Evolutionary conservation across 2,888 invertebrate genomes (phyloP).

Genomic region (Ormyrus labotus): DNA sequence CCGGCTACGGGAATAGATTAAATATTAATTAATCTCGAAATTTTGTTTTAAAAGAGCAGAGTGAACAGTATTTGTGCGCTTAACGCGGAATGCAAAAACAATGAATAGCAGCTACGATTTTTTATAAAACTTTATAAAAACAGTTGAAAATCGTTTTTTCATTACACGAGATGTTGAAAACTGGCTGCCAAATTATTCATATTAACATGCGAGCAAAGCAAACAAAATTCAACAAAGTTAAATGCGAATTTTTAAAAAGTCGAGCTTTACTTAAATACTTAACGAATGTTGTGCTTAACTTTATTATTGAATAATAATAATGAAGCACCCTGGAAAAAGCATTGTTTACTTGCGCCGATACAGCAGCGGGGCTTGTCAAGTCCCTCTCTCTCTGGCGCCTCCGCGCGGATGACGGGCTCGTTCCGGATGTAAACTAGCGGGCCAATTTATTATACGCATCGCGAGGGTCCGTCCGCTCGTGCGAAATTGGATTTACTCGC

Average conservation of each 20-base stretch:
- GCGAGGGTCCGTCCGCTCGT: constrained; percentile 15
- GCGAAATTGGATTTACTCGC: constrained; percentile 61
- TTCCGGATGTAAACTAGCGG: constrained; percentile 50
- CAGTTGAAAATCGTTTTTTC: constrained; percentile 11
- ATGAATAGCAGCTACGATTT: background rate
- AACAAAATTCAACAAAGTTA: background rate
- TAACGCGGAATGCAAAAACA: too few relatives aligned
- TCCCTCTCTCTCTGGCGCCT: too few relatives aligned
- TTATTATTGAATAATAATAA: too few relatives aligned
- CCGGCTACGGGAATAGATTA: too few relatives aligned
- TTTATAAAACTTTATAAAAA: background rate
- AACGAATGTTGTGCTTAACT: background rate
- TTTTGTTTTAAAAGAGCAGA: background rate
- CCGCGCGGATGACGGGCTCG: background rate
- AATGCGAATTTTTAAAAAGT: too few relatives aligned
- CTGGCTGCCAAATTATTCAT: constrained; percentile 15
- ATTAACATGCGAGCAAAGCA: background rate
- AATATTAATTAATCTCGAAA: background rate
- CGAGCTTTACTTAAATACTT: background rate
- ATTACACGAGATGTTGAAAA: constrained; percentile 16
- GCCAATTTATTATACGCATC: constrained; percentile 53
- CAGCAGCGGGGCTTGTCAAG: too few relatives aligned
- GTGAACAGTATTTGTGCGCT: background rate
- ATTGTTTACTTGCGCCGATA: too few relatives aligned
- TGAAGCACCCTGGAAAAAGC: too few relatives aligned